phyloP scores from a whole-genome alignment of 2,113 vertebrate genomes.

The Myocastor coypus region DNA sequence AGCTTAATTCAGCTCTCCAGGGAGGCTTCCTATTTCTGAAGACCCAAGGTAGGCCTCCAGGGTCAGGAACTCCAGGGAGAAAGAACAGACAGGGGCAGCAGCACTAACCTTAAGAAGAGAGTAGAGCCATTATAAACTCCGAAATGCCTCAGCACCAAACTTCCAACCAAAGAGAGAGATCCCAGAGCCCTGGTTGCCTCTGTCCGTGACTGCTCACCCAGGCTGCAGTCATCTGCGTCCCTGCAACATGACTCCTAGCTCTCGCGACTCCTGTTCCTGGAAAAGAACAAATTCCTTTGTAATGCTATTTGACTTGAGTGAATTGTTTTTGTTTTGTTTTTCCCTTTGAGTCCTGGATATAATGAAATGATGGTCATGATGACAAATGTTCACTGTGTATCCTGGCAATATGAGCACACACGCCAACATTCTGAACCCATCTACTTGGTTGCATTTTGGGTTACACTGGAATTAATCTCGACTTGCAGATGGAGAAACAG shows the following conservation, averaged over 20 bases:
- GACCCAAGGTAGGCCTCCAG: neutral
- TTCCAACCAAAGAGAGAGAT: constrained; percentile 75
- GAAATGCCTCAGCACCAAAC: constrained; percentile 65
- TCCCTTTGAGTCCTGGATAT: constrained; percentile 54
- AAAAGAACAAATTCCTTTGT: constrained; percentile 18
- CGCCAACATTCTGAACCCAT: constrained; percentile 47
- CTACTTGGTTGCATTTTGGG: constrained; percentile 71
- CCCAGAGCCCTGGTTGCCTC: constrained; percentile 44
- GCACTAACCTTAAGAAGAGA: neutral
- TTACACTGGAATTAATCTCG: constrained; percentile 66
- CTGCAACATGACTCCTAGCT: constrained; percentile 73
- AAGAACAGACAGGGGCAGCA: neutral
- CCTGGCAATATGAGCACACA: constrained; percentile 77
- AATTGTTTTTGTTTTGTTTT: neutral
- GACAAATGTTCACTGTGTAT: constrained; percentile 79
- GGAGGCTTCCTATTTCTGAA: neutral
- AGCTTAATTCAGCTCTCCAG: neutral
- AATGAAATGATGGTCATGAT: constrained; percentile 34
- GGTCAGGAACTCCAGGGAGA: neutral
- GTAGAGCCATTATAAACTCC: neutral
- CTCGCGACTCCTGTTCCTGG: neutral
- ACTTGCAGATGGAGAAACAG: constrained; percentile 8
- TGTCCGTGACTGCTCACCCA: constrained; percentile 73
- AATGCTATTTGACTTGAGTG: neutral
- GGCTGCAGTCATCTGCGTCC: constrained; percentile 72